These are phyloP conservation scores for Raja brachyura DNA, from an alignment of 2,113 vertebrate species.

Conservation along the genomic window DNA sequence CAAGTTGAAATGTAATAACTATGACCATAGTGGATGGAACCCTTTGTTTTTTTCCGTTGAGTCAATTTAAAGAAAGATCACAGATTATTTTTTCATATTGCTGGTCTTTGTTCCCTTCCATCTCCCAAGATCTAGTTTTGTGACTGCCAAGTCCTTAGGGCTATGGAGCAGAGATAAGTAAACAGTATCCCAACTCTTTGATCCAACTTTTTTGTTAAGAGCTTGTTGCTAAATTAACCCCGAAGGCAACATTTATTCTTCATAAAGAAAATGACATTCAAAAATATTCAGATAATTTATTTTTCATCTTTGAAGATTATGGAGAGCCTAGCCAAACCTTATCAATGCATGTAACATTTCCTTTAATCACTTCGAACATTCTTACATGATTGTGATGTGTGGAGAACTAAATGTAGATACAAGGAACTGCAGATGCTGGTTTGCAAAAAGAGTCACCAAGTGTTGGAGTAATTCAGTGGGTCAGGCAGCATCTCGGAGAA, in stretches of 20 bases:
- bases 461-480: no score
- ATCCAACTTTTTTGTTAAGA: background rate
- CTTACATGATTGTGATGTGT: background rate
- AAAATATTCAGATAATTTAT: background rate
- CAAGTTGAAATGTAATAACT: background rate
- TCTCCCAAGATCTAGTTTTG: background rate
- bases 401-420: background rate
- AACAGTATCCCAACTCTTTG: background rate
- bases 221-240: background rate
- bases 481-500: no score
- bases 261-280: background rate
- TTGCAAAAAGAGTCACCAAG: no score
- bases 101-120: background rate
- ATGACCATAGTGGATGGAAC: background rate
- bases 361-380: background rate
- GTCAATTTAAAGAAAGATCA: background rate
- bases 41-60: background rate
- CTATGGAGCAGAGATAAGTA: background rate
- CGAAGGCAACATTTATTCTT: background rate
- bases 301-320: background rate
- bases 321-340: no score
- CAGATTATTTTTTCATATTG: background rate
- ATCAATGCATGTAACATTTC: background rate
- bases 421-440: no score
- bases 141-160: background rate